phyloP scores from a whole-genome alignment of 1,140 invertebrate species.

The Battus philenor region DNA sequence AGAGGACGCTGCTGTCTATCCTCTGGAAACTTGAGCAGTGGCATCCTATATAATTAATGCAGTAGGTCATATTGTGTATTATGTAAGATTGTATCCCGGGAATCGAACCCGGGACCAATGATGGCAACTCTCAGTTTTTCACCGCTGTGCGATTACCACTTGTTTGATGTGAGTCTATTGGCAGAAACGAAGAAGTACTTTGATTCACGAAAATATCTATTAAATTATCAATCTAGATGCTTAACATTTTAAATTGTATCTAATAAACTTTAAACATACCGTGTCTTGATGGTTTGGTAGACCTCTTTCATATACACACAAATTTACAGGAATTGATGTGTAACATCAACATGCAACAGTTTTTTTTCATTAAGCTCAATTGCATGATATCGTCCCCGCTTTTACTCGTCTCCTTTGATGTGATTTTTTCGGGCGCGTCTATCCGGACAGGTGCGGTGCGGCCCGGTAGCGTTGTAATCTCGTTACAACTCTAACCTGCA shows the following conservation, averaged over 20 bases:
- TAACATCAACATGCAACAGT: too few relatives aligned
- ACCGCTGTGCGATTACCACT: too few relatives aligned
- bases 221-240: neutral
- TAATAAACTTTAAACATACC: neutral
- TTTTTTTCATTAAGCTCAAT: too few relatives aligned
- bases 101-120: too few relatives aligned
- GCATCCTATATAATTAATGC: too few relatives aligned
- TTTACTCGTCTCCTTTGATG: conserved; percentile 8
- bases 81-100: too few relatives aligned
- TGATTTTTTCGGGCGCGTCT: conserved; percentile 4
- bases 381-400: conserved; percentile 7
- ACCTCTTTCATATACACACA: neutral
- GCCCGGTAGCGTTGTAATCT: conserved; percentile 4
- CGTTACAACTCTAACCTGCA: conserved; percentile 8
- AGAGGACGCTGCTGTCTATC: too few relatives aligned
- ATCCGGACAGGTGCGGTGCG: conserved; percentile 2
- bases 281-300: neutral
- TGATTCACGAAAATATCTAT: neutral
- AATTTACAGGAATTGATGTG: neutral
- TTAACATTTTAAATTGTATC: neutral
- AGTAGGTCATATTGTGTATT: too few relatives aligned
- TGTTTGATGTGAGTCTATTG: too few relatives aligned
- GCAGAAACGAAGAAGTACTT: too few relatives aligned
- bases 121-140: too few relatives aligned
- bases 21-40: too few relatives aligned